Base-by-base conservation (phyloP, 2,797 vertebrate species). In the Chelon labrosus region DNA sequence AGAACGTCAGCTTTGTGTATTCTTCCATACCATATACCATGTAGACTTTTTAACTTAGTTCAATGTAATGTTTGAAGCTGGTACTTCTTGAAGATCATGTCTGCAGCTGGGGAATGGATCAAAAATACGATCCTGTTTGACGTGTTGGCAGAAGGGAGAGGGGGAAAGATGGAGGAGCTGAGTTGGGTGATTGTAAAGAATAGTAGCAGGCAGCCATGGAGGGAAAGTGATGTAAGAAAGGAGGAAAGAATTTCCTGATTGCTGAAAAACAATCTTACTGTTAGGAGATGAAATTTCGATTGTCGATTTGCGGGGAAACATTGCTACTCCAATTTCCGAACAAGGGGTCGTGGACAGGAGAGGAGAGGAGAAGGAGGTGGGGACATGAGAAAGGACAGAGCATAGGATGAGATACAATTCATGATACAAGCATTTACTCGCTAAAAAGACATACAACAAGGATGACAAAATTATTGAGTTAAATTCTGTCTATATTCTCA, bases 51-150 rank as follows among this genome's bases (percentile, higher is more conserved):
- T 54, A 68, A 55, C 59, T 75, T 13, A 8, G 19, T 53, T 62
- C 10, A 17, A 76, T 73, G 57, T 53, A 37, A 49, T 65, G 50
- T 87, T 82, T 79, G 38, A 78, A 60, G 57, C 47, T 65, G 17
- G 50, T 35, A 44, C 51, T 74, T 71, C 31, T 54, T 64, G 39
- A 65, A 63, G 42, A 73, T 56, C 52, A 53, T 62, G 38, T 66
- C 27, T 75, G 35, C 31, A 44, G 47, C 47, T 37, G 17, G 38
- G 53, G 47, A 82, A 75, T 57, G 58, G 67, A 82, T 84, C 61
- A 74, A 65, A 78, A 75, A 56, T 68, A n/a, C 38, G 50, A 77
- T 66, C 61, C 50, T 70, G 73, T 81, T 70, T 77, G 75, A 69
- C 59, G 77, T 73, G 56, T 61, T 72, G 62, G 63, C 63, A 31